Evolutionary conservation across 1,140 invertebrate species (phyloP).

Genomic region (Conopomorpha cramerella): DNA sequence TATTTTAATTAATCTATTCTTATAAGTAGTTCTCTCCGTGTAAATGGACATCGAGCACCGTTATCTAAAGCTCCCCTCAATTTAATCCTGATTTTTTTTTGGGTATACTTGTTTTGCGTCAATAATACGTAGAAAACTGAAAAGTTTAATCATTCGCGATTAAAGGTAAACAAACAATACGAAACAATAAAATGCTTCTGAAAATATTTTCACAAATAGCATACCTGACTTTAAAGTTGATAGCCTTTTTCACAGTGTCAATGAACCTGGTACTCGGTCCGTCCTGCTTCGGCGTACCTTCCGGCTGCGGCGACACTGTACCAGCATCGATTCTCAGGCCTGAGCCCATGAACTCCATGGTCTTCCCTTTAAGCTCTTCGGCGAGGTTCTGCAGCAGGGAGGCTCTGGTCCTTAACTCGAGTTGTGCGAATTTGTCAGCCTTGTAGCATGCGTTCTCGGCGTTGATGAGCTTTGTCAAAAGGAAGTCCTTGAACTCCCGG

Average conservation of each 20-base stretch:
- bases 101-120: too few relatives aligned
- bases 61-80: too few relatives aligned
- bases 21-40: too few relatives aligned
- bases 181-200: too few relatives aligned
- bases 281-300: conserved; percentile 62
- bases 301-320: conserved; percentile 58
- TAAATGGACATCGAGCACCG: too few relatives aligned
- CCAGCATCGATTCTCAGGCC: conserved; percentile 38
- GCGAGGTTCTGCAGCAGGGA: conserved; percentile 87
- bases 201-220: conserved; percentile 10
- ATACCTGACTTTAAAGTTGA: conserved; percentile 77
- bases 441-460: conserved; percentile 98
- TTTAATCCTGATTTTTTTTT: too few relatives aligned
- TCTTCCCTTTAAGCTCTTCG: conserved; percentile 86
- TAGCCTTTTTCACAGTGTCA: conserved; percentile 88
- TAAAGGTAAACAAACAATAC: too few relatives aligned
- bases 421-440: conserved; percentile 93
- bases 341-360: conserved; percentile 80
- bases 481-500: conserved; percentile 92
- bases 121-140: too few relatives aligned
- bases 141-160: too few relatives aligned
- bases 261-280: conserved; percentile 84
- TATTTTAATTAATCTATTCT: too few relatives aligned
- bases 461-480: conserved; percentile 96
- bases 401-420: conserved; percentile 87